Evolutionary conservation across 92 coral and sea anemone species (phyloP).

Genomic region (Epizoanthus rinbou): DNA sequence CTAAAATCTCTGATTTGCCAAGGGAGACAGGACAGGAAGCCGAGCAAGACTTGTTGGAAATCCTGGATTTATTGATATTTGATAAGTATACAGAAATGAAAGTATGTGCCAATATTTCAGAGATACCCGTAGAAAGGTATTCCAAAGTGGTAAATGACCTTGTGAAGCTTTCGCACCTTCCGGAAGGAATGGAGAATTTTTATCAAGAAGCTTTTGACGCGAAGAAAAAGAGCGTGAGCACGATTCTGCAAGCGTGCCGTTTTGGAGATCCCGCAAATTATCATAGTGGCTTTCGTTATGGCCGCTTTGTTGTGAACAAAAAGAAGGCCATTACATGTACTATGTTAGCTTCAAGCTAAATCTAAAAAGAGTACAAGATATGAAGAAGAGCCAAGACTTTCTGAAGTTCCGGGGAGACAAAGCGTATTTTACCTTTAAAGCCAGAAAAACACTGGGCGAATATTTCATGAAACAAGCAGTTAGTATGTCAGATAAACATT

Average conservation of each 20-base stretch:
- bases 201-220: background rate
- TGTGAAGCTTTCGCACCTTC: background rate
- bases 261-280: no score
- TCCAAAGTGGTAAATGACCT: background rate
- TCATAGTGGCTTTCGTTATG: background rate
- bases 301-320: background rate
- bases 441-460: background rate
- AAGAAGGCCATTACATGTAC: background rate
- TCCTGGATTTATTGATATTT: background rate
- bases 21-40: background rate
- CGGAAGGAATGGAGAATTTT: background rate
- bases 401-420: background rate
- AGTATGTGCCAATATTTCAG: background rate
- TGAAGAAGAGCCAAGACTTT: background rate
- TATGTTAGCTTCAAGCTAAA: background rate
- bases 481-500: background rate
- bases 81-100: background rate
- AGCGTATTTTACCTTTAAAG: background rate
- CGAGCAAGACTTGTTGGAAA: background rate
- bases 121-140: background rate
- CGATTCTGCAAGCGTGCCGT: background rate
- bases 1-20: background rate
- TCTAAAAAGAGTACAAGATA: background rate
- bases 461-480: background rate
- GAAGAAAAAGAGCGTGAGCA: background rate